Evolutionary conservation across 92 coral and sea anemone species (phyloP).

Genomic region (Diadumene lineata): DNA sequence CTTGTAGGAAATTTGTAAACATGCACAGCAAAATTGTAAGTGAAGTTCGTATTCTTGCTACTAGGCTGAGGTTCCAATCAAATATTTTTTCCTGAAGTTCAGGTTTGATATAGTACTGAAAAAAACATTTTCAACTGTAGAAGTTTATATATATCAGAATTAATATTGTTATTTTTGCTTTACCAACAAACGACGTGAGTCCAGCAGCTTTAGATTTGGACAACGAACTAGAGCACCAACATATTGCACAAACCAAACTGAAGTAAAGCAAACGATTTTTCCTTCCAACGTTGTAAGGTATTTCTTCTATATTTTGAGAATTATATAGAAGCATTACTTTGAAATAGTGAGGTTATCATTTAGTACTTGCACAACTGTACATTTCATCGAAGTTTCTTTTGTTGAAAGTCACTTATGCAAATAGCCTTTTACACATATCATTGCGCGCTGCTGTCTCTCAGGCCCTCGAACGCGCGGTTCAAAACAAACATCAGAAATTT

Average conservation of each 20-base stretch:
- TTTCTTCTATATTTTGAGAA: conserved; percentile 1
- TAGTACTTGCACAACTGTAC: not conserved
- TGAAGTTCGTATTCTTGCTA: not conserved
- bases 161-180: not conserved
- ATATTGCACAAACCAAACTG: conserved; percentile 1
- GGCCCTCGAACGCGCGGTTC: conserved; percentile 7
- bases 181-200: not conserved
- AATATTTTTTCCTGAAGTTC: too few species aligned
- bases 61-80: too few species aligned
- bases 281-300: not conserved
- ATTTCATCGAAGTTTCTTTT: not conserved
- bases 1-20: conserved; percentile 15
- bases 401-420: conserved; percentile 7
- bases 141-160: not conserved
- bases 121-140: not conserved
- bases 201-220: not conserved
- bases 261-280: not conserved
- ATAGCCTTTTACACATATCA: not conserved
- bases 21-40: conserved; percentile 2
- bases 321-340: conserved; percentile 32
- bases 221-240: conserved; percentile 9
- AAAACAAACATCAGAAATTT: not conserved
- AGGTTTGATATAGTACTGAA: not conserved
- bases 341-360: conserved; percentile 14
- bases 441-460: not conserved